Conservation (phyloP, 2,113 vertebrate species). For the Hippocampus mohnikei region DNA sequence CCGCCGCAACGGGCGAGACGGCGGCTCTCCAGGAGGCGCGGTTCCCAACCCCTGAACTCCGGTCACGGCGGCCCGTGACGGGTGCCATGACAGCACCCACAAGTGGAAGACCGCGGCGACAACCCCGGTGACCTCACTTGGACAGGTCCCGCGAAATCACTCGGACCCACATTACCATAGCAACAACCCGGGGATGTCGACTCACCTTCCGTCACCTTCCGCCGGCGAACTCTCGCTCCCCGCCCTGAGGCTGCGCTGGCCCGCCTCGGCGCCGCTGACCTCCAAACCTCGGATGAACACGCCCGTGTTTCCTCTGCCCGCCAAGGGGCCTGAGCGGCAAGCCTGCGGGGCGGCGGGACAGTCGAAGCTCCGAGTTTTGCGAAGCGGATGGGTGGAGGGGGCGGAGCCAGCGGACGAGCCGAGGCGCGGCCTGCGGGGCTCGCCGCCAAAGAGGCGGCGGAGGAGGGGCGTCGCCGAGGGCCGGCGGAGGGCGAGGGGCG, state of each 20-base stretch:
- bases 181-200: constrained; percentile 9
- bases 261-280: constrained; percentile 51
- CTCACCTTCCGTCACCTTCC: constrained; percentile 49
- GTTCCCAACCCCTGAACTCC: too few species aligned
- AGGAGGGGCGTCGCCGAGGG: constrained; percentile 33
- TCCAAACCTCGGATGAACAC: constrained; percentile 64
- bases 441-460: constrained; percentile 42
- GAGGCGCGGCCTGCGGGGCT: constrained; percentile 18
- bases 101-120: too few species aligned
- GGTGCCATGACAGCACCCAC: too few species aligned
- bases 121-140: too few species aligned
- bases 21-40: too few species aligned
- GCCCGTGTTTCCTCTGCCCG: constrained; percentile 50
- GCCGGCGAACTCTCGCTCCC: not conserved
- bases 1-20: too few species aligned
- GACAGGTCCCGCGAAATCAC: too few species aligned
- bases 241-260: constrained; percentile 19
- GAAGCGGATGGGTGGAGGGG: constrained; percentile 24
- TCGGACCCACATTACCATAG: not conserved
- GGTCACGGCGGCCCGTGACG: too few species aligned
- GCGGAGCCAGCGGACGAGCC: not conserved
- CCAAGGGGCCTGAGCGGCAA: not conserved
- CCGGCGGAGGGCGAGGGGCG: constrained; percentile 1
- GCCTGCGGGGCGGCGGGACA: constrained; percentile 28
- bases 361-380: constrained; percentile 61